Evolutionary conservation across 2,888 invertebrate species (phyloP), one percentile per base, ranked within the genome.

Genomic region (Sussaba pulchella): DNA sequence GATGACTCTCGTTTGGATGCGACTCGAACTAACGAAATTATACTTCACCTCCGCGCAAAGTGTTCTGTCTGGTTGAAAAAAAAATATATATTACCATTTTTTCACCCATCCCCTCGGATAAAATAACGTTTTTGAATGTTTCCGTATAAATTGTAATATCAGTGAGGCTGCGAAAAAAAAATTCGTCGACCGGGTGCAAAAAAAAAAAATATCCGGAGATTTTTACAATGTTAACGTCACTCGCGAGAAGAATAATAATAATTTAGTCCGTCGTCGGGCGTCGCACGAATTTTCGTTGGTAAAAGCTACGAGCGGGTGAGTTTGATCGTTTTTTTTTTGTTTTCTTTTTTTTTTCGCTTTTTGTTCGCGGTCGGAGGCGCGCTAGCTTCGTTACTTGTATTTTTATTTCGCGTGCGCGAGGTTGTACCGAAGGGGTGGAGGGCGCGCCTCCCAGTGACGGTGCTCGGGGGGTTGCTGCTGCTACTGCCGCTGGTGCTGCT

Each of bases 251-350:
- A 81, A 74, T 70, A 80, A 76, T 77, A 77, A 78, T 77, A 78
- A 74, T 78, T 78, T 41, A 52, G 43, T 45, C 70, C 61, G 78
- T 78, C 74, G 81, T 81, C 78, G 78, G 14, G 70, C 70, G 78
- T 77, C 78, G 74, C 66, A 47, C 69, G 78, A 81, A 43, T 71
- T 81, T 78, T 71, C 61, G 76, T 52, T 74, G 78, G 81, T 67
- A 78, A 74, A 78, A 78, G 74, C 78, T 45, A 31, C 41, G 61
- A 57, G 69, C 39, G 45, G n/a, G 69, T 14, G 70, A 12, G 45
- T 19, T 21, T n/a, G 39, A 19, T 43, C 21, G 14, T 26, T 45
- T 9, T 50, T 66, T 71, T 45, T 39, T 41, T 66, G 66, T 45
- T 39, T 41, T 41, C 47, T 54, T 43, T 41, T n/a, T n/a, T 43